These are phyloP conservation scores for Sminthurinus signatus DNA, from an alignment of 1,140 invertebrate genomes.

Conservation along the genomic window DNA sequence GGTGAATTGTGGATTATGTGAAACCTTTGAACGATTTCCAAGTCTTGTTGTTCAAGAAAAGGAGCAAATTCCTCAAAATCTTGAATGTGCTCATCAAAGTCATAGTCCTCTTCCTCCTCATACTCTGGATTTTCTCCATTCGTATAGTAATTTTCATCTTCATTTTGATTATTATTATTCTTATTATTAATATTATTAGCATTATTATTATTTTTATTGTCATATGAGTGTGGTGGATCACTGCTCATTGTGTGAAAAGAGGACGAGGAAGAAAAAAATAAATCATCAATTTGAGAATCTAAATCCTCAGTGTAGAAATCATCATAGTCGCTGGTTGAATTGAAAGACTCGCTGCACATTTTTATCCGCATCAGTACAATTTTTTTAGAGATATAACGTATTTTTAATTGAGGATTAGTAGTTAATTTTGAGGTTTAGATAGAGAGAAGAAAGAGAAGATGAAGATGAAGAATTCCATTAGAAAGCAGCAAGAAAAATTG, in stretches of 20 bases:
- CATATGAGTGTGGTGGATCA: not conserved
- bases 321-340: slow-evolving; percentile 44
- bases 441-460: too few species aligned
- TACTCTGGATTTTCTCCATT: slow-evolving; percentile 37
- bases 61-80: slow-evolving; percentile 37
- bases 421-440: too few species aligned
- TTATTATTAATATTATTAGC: slow-evolving; percentile 37
- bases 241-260: not conserved
- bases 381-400: not conserved
- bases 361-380: not conserved
- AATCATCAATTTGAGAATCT: slow-evolving; percentile 41
- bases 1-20: slow-evolving; percentile 6
- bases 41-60: slow-evolving; percentile 7
- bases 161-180: too few species aligned
- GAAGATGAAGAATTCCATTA: too few species aligned
- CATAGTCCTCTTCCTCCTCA: slow-evolving; percentile 44
- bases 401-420: not conserved
- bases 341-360: slow-evolving; percentile 43
- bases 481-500: not conserved
- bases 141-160: too few species aligned
- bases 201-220: not conserved
- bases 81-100: slow-evolving; percentile 44
- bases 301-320: slow-evolving; percentile 41
- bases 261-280: slow-evolving; percentile 23
- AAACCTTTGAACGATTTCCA: slow-evolving; percentile 19